Percentiles rank a stretch among this genome's conserved stretches.
These are phyloP conservation scores for Ochropleura plecta DNA, from an alignment of 2,888 invertebrate genomes.

Conservation along the genomic window DNA sequence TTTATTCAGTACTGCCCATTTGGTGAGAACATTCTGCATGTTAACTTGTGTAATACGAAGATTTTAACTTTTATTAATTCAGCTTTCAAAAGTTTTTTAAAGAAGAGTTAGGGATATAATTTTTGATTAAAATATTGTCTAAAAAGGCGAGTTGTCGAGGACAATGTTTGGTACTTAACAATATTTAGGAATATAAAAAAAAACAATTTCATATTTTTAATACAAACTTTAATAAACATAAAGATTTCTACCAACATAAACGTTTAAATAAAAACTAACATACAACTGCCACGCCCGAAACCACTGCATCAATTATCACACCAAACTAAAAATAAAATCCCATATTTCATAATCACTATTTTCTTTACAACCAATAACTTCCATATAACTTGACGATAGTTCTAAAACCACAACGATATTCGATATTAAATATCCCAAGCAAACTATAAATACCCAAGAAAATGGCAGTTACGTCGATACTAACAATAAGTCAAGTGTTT, in stretches of 20 bases:
- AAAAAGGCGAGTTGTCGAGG: background rate
- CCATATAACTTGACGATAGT: background rate
- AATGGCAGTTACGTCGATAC: constrained; percentile 59
- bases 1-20: constrained; percentile 24
- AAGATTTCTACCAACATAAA: background rate
- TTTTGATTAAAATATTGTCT: constrained; percentile 1
- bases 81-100: constrained; percentile 25
- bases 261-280: background rate
- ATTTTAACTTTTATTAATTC: constrained; percentile 36
- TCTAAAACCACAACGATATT: constrained; percentile 24
- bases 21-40: constrained; percentile 9
- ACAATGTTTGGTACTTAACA: background rate
- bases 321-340: background rate
- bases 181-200: background rate
- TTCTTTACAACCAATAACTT: constrained; percentile 10
- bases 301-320: no score
- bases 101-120: constrained; percentile 10
- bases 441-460: constrained; percentile 51
- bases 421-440: constrained; percentile 28
- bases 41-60: constrained; percentile 1
- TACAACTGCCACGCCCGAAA: background rate
- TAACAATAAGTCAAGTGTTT: constrained; percentile 68
- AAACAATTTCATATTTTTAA: background rate
- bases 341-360: background rate
- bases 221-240: background rate